phyloP scores from a whole-genome alignment of 2,888 invertebrate species.

The Acronicta leporina region DNA sequence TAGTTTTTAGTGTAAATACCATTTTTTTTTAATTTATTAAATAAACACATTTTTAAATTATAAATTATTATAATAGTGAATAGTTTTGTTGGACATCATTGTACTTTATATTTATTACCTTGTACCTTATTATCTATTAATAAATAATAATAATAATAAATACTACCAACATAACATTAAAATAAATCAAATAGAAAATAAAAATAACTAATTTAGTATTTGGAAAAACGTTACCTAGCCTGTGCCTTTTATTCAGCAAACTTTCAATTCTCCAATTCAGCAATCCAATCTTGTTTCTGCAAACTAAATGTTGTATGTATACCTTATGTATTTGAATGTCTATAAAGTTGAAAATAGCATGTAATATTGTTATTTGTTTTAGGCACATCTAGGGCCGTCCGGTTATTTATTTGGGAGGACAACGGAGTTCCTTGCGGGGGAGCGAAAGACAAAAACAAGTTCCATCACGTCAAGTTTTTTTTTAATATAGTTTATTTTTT shows the following conservation, averaged over 20 bases:
- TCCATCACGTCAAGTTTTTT: constrained; percentile 59
- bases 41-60: not conserved
- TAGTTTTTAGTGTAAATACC: not conserved
- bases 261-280: no score
- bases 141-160: no score
- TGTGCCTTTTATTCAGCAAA: no score
- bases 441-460: constrained; percentile 60
- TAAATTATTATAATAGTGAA: not conserved
- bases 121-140: no score
- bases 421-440: constrained; percentile 67
- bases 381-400: constrained; percentile 9
- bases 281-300: not conserved
- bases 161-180: no score
- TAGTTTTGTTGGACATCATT: no score
- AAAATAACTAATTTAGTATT: no score
- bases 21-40: not conserved
- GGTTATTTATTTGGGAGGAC: constrained; percentile 59
- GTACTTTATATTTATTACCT: no score
- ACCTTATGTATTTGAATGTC: accelerated
- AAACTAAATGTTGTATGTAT: not conserved
- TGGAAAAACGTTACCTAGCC: no score
- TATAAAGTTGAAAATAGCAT: constrained; percentile 20
- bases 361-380: not conserved
- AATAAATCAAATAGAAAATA: not conserved
- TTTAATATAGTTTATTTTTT: constrained; percentile 52